Conservation (phyloP, 2,888 invertebrate species). For the Hyles lineata region DNA sequence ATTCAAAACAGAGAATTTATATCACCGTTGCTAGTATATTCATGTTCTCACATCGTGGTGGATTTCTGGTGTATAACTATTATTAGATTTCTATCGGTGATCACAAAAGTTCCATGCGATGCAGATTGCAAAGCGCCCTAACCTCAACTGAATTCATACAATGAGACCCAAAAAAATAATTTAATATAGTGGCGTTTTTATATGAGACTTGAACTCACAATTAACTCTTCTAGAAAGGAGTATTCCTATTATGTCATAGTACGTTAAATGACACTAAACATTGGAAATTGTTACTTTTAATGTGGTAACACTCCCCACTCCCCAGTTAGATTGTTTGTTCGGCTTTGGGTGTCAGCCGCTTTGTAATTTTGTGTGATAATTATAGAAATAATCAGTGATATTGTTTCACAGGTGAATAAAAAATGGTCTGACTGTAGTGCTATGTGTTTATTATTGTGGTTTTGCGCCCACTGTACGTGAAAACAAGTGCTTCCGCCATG, state of each 20-base stretch:
- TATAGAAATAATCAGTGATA: slow-evolving; percentile 71
- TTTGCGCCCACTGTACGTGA: slow-evolving; percentile 66
- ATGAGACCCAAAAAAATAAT: no score
- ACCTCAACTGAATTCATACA: no score
- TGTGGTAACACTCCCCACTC: slow-evolving; percentile 59
- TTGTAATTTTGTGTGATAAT: slow-evolving; percentile 73
- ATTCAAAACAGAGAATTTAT: no score
- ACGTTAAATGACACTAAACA: background rate
- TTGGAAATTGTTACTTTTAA: slow-evolving; percentile 28
- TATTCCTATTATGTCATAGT: background rate
- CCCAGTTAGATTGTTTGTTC: slow-evolving; percentile 76
- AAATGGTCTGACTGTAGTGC: slow-evolving; percentile 72
- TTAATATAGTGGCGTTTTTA: no score
- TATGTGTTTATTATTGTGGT: slow-evolving; percentile 66
- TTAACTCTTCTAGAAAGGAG: no score
- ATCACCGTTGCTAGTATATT: no score
- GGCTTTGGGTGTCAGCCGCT: slow-evolving; percentile 83
- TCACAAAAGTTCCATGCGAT: no score
- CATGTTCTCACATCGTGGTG: no score
- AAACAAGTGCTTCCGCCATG: slow-evolving; percentile 78
- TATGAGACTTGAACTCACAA: no score
- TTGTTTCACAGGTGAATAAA: slow-evolving; percentile 63
- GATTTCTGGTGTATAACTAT: no score
- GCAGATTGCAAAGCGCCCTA: no score
- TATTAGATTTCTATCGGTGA: no score